Evolutionary conservation across 2,797 vertebrate genomes (phyloP), one percentile per base, ranked within the genome.

Genomic region (Cichlasoma orientale): DNA sequence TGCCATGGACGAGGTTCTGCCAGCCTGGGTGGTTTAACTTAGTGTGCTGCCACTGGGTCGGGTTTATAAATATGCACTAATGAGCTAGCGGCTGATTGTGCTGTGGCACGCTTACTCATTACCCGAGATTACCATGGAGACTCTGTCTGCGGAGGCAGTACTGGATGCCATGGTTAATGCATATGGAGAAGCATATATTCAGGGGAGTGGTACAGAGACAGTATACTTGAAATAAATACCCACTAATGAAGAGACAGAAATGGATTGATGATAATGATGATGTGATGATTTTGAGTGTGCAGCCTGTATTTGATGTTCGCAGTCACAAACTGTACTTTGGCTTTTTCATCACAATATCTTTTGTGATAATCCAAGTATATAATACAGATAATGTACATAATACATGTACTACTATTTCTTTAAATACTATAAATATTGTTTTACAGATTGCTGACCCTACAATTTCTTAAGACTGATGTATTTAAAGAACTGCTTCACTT

Each of bases 11-110:
- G 2, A 41, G 82, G 68, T 29, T 79, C 81, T 90, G 86, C 79
- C 87, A 90, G 84, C 78, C 84, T 29, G 83, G 81, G 66, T 31
- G 76, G 75, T 75, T 86, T 78, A 71, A 87, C 82, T 33, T 82
- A 58, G 58, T 61, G 56, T 25, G 77, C 83, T 77, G 76, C 85
- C 80, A 79, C 88, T 72, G 76, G 86, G 74, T 86, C 56, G 50
- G 90, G 75, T 90, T 91, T 92, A 89, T 90, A 89, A 92, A 92
- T 84, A 92, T 88, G 86, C 85, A 3, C 83, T 92, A 93, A 93
- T 89, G 89, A 93, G 91, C 79, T 23, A 84, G 82, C 53, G 18
- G 57, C 87, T 89, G 90, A 91, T 90, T 90, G 90, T 86, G 84
- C 79, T 27, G 86, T 79, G 80, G 85, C 88, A 87, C 81, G 82